Percentiles rank a stretch among this genome's conserved stretches.
phyloP scores from a whole-genome alignment of 2,888 invertebrate species.

The Limnephilus lunatus region DNA sequence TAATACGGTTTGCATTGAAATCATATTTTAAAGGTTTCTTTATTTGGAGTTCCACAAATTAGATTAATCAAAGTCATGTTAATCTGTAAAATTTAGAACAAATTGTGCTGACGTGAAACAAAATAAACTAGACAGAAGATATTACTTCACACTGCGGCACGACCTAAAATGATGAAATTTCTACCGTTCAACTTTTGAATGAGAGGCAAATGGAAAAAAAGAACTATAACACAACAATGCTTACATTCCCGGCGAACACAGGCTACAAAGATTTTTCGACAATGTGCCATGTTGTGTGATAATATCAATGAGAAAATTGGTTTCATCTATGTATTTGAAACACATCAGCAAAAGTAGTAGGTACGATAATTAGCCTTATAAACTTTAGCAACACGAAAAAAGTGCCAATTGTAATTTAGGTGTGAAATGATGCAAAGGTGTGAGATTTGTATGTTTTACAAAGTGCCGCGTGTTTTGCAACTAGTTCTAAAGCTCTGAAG shows the following conservation, averaged over 20 bases:
- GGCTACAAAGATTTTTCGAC: not conserved
- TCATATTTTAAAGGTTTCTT: not conserved
- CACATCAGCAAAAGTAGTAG: not conserved
- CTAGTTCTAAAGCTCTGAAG: not conserved
- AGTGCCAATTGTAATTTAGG: not conserved
- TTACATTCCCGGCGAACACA: not conserved
- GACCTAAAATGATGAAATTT: conserved; percentile 25
- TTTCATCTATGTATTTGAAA: not conserved
- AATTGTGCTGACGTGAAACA: not conserved
- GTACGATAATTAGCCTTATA: not conserved
- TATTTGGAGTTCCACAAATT: not conserved
- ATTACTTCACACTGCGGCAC: conserved; percentile 32
- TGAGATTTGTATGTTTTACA: not conserved
- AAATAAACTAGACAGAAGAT: not conserved
- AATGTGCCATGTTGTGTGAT: not conserved
- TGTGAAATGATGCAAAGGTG: not conserved
- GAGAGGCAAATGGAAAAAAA: not conserved
- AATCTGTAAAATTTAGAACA: not conserved
- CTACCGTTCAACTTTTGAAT: not conserved
- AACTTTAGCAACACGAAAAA: not conserved
- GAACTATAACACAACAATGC: not conserved
- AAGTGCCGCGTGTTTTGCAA: conserved; percentile 13
- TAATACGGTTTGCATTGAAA: not conserved
- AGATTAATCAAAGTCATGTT: not conserved
- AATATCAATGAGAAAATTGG: not conserved